These are phyloP conservation scores for Linnaemya tessellans DNA, from an alignment of 2,888 invertebrate species.

Conservation along the genomic window DNA sequence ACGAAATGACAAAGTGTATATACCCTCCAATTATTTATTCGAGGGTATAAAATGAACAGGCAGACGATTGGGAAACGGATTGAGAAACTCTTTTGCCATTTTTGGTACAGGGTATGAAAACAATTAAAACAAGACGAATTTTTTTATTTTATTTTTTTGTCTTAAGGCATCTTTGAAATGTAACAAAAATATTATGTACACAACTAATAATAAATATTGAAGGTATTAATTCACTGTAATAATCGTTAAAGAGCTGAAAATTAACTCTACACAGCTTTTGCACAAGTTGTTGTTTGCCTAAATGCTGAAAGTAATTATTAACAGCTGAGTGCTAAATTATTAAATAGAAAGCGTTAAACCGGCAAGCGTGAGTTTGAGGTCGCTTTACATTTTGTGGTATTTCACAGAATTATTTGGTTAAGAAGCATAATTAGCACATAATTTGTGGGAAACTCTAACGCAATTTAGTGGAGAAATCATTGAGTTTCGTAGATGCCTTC, in stretches of 20 bases:
- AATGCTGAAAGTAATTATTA: slow-evolving; percentile 11
- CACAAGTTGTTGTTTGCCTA: background rate
- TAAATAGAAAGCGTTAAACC: background rate
- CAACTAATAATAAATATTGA: too few species aligned
- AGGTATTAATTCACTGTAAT: background rate
- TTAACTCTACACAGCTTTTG: background rate
- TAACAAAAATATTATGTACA: background rate
- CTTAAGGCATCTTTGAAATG: slow-evolving; percentile 3
- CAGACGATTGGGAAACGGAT: too few species aligned
- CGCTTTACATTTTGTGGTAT: background rate
- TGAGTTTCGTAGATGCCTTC: too few species aligned
- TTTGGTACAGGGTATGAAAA: too few species aligned
- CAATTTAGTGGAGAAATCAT: too few species aligned
- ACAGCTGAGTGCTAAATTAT: background rate
- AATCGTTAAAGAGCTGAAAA: background rate
- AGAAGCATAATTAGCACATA: background rate
- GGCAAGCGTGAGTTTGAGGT: background rate
- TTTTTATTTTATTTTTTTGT: background rate
- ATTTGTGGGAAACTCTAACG: background rate
- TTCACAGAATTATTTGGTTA: background rate
- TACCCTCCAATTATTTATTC: too few species aligned
- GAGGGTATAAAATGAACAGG: too few species aligned
- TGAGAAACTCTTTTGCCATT: too few species aligned
- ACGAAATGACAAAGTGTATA: too few species aligned
- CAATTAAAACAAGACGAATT: background rate